These are phyloP conservation scores for Triplophysa rosa DNA, from an alignment of 2,113 vertebrate species.

Conservation along the genomic window DNA sequence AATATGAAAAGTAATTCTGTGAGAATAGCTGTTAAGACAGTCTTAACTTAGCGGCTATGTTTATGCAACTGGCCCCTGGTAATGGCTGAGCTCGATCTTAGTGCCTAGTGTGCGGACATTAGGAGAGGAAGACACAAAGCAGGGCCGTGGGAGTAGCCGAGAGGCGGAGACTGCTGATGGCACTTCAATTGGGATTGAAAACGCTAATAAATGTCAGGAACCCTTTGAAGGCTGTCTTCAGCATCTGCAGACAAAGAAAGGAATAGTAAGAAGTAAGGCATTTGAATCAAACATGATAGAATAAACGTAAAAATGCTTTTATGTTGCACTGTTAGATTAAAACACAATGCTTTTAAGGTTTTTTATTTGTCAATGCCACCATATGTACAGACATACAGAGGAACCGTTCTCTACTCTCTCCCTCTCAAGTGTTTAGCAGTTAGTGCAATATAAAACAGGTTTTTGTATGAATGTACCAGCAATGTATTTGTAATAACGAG, in stretches of 20 bases:
- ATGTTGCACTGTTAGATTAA: too few species aligned
- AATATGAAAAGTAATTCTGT: too few species aligned
- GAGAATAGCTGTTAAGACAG: too few species aligned
- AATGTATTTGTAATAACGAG: too few species aligned
- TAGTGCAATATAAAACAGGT: too few species aligned
- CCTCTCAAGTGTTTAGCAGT: too few species aligned
- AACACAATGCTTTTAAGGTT: too few species aligned
- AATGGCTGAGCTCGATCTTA: background rate
- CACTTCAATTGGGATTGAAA: conserved; percentile 75
- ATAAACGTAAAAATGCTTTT: background rate
- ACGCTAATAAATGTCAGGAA: conserved; percentile 74
- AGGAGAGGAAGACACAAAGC: conserved; percentile 30
- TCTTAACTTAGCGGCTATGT: too few species aligned
- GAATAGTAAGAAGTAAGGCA: conserved; percentile 60
- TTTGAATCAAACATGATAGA: conserved; percentile 56
- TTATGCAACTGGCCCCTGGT: background rate
- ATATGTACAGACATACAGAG: too few species aligned
- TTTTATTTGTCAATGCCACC: too few species aligned
- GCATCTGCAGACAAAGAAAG: conserved; percentile 65
- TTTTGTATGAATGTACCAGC: too few species aligned
- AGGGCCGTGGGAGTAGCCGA: conserved; percentile 31
- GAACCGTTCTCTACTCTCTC: too few species aligned
- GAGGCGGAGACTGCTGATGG: conserved; percentile 13
- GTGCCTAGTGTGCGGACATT: conserved; percentile 15
- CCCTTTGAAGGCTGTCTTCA: conserved; percentile 74